phyloP scores from a whole-genome alignment of 2,888 invertebrate species.

The Trachelus troglodyta region DNA sequence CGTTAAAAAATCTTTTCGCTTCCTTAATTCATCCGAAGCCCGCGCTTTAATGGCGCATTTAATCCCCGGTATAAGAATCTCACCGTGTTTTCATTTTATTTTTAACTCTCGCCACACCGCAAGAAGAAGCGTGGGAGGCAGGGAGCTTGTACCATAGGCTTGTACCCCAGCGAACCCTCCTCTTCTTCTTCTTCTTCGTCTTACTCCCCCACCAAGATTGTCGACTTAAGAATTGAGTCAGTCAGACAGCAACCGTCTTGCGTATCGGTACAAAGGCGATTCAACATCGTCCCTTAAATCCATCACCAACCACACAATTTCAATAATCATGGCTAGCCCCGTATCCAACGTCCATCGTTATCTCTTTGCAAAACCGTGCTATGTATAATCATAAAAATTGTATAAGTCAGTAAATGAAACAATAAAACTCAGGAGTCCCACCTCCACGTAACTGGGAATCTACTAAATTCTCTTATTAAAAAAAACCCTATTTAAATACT shows the following conservation, averaged over 20 bases:
- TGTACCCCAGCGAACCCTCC: background rate
- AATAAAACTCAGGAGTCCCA: background rate
- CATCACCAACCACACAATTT: background rate
- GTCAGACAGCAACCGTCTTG: background rate
- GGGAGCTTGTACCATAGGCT: background rate
- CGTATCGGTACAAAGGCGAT: background rate
- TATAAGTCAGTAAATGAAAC: background rate
- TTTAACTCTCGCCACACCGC: conserved; percentile 4
- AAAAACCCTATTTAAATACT: background rate
- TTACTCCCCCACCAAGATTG: background rate
- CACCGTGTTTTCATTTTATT: background rate
- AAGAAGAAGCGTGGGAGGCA: conserved; percentile 2
- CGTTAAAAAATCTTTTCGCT: background rate
- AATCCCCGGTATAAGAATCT: conserved; percentile 2
- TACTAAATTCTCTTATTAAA: background rate
- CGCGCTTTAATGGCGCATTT: conserved; percentile 1
- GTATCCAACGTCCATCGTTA: background rate
- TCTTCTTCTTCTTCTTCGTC: background rate
- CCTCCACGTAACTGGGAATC: background rate
- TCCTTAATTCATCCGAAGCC: background rate
- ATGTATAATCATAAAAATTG: background rate
- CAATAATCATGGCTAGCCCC: background rate
- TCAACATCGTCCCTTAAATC: background rate
- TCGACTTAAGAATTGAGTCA: background rate
- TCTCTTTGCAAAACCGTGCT: background rate